Evolutionary conservation across 1,140 invertebrate species (phyloP), one percentile per base, ranked within the genome.

Genomic region (Leptoteleia sp.): DNA sequence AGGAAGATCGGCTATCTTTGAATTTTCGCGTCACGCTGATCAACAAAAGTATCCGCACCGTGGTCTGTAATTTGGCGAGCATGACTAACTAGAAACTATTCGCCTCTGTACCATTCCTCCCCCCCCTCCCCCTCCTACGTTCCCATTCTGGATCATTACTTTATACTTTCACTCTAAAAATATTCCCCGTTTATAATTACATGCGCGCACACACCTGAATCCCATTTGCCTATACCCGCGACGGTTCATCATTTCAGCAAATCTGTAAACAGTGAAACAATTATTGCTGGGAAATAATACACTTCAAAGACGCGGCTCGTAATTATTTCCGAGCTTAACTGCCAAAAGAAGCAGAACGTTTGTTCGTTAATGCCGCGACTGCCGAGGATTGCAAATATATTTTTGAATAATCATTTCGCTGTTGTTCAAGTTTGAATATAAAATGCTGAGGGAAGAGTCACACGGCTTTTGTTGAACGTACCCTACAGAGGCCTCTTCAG

Each of bases 361-460:
- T 25, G n/a, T 43, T 43, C n/a, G 11, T 35, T 12, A 35, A 35
- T 35, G 8, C 3, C 11, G 11, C 33, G 19, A 3, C 19, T 22
- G 5, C n/a, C 19, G 19, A 29, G 27, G 13, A 38, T 38, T 16
- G 31, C 22, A 40, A 64, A 50, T 25, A 48, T 29, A 50, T 43
- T 65, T 55, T 57, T 57, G 22, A 68, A 47, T 68, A 68, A 68
- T 57, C 42, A 73, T 48, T 33, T 48, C 7, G 1, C 31, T 40
- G 45, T 81, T 73, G 81, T 76, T 79, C 55, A 80, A 79, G 50
- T 72, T 81, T 31, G 67, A 81, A 48, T 16, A 62, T 2, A 42
- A 71, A 62, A 43, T 35, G 31, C 29, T 57, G 64, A 79, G 81
- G 77, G 85, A 85, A 88, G 86, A 88, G 82, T 81, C 84, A 72